Evolutionary conservation across 2,113 vertebrate genomes (phyloP).

Genomic region (Chaetorhynchus papuensis): DNA sequence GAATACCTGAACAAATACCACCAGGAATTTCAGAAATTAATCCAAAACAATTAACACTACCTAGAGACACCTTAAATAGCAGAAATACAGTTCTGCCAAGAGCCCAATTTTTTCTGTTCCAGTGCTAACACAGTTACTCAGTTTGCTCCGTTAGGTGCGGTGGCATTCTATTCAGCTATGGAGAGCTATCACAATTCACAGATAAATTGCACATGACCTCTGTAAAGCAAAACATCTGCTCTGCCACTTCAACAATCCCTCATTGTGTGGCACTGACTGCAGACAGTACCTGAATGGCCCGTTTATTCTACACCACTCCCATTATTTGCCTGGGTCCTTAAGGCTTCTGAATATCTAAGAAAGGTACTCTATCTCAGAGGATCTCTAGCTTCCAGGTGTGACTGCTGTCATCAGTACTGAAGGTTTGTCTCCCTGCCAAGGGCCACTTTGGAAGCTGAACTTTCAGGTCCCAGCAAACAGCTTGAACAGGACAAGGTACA

Average conservation of each 20-base stretch:
- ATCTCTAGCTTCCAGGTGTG: neutral
- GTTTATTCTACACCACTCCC: neutral
- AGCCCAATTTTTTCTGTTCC: neutral
- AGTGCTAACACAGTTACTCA: neutral
- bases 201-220: neutral
- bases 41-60: neutral
- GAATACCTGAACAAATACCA: neutral
- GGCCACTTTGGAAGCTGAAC: neutral
- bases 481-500: neutral
- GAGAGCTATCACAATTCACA: neutral
- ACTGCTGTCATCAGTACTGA: neutral
- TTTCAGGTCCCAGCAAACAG: neutral
- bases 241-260: neutral
- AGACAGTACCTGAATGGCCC: neutral
- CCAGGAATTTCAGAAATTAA: neutral
- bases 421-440: neutral
- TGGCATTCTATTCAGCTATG: neutral
- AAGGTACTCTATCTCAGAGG: neutral
- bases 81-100: neutral
- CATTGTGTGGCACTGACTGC: neutral
- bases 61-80: neutral
- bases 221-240: neutral
- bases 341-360: neutral
- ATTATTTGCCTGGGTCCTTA: neutral
- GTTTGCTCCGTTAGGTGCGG: neutral